Base-by-base conservation (phyloP, 2,888 invertebrate genomes). In the Drosophila heteroneura region DNA sequence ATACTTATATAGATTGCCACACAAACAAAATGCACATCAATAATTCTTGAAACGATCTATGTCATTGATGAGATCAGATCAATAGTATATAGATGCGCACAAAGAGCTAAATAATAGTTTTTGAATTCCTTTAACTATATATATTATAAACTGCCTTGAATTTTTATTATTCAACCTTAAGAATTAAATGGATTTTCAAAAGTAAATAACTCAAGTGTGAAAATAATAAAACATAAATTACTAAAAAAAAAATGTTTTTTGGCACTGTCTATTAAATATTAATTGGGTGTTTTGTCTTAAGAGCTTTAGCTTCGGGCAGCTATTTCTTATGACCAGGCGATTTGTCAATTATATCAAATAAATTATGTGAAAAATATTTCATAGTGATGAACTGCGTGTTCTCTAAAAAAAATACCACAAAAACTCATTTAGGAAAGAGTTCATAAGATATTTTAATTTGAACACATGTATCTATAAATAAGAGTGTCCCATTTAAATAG, bases 51-150 rank as follows among this genome's bases (percentile, higher is more conserved):
- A 85, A 59, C 57, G 75, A 84, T 86, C 80, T 78, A 47, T 76
- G 88, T 80, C 83, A 82, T 75, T 85, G 90, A 85, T 90, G 90
- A 85, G 83, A 90, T 85, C 88, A 88, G 88, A 75, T 85, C 90
- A 70, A 74, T 88, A 90, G n/a, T 22, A 5, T 37, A 28, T 16
- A 19, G 53, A 67, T 69, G 58, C 58, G 49, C 32, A 58, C 51
- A 61, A 58, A 64, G 51, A 30, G 35, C 52, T 44, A 57, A 65
- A 57, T 69, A 73, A 66, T 53, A 56, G 59, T 33, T 33, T 52
- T 66, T 30, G 33, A 72, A 56, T 69, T 37, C 41, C 41, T 41
- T 39, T 41, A 59, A 37, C 51, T 22, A 52, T 67, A 32, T 54
- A 47, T 33, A 35, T 16, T 39, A 59, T 37, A 41, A 12, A 44